A percentile compares a stretch with the other conserved stretches of the same genome.
phyloP scores from a whole-genome alignment of 2,888 invertebrate genomes.

The Sphecodes monilicornis region DNA sequence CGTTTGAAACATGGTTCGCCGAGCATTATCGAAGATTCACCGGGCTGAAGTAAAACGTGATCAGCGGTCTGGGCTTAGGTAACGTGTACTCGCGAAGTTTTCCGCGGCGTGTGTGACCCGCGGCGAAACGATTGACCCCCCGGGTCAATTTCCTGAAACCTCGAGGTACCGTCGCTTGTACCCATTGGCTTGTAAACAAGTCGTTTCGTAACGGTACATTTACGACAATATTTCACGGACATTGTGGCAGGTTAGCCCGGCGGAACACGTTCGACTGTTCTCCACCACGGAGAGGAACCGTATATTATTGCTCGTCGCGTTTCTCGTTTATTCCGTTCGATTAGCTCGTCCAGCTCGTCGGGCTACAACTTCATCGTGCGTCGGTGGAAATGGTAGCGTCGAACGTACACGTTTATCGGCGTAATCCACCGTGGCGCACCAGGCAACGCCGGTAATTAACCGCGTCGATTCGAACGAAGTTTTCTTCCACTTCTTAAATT shows the following conservation, averaged over 20 bases:
- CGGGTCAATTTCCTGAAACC: conserved; percentile 25
- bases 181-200: conserved; percentile 16
- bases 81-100: background rate
- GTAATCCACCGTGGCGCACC: background rate
- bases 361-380: conserved; percentile 31
- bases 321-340: conserved; percentile 46
- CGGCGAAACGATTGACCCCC: conserved; percentile 52
- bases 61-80: background rate
- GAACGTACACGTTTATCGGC: background rate
- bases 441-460: background rate
- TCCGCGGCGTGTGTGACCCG: background rate
- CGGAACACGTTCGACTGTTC: conserved; percentile 31
- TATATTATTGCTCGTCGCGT: background rate
- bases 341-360: conserved; percentile 7
- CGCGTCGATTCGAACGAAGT: background rate
- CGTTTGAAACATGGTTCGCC: background rate
- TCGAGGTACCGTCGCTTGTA: background rate
- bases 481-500: background rate
- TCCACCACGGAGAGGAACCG: background rate
- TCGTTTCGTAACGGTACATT: conserved; percentile 41
- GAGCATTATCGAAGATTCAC: background rate
- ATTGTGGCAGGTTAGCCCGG: conserved; percentile 29
- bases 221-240: conserved; percentile 48
- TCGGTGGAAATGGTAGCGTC: background rate
- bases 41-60: background rate